Base-by-base conservation (phyloP, 2,797 vertebrate species). In the Paratrypauchen microcephalus region DNA sequence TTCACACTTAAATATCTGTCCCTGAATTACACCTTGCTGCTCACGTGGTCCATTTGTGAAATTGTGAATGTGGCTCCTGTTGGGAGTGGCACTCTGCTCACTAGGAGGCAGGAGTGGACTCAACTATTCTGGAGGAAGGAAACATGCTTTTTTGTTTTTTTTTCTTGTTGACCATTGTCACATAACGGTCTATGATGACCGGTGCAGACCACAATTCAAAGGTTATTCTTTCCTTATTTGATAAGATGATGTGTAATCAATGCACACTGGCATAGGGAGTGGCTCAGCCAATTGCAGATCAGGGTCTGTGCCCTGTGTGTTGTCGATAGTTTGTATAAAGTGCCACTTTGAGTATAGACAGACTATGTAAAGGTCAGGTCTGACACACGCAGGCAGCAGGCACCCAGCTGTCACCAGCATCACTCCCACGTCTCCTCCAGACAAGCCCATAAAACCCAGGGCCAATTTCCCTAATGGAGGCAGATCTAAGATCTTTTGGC, bases 311-410 rank as follows among this genome's bases (percentile, higher is more conserved):
- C 66, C 52, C 16, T 15, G 41, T 69, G 71, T 74, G 72, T 70
- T 58, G 24, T 66, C 71, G 61, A 76, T 69, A 74, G 65, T 81
- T 82, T 57, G 12, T 12, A 36, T 36, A 36, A 79, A 66, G 39
- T 76, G 82, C 69, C 76, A 77, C 73, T 74, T 84, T 84, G 81
- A 70, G 76, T 78, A 21, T 56, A 77, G 77, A 84, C n/a, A 84
- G 85, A 91, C 92, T 87, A 78, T 78, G 91, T 89, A 92, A 93
- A 92, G 88, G 88, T 91, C 86, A 82, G 4, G 19, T 48, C 6
- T 15, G 11, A 45, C 64, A 52, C 66, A 73, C 55, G 63, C 62
- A 68, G 24, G 67, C 62, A 66, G 24, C 75, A 26, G 24, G 24
- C n/a, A 50, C 76, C 39, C 72, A 32, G 65, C 71, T 82, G 72